phyloP scores from a whole-genome alignment of 1,140 invertebrate genomes.

The Formica exsecta region DNA sequence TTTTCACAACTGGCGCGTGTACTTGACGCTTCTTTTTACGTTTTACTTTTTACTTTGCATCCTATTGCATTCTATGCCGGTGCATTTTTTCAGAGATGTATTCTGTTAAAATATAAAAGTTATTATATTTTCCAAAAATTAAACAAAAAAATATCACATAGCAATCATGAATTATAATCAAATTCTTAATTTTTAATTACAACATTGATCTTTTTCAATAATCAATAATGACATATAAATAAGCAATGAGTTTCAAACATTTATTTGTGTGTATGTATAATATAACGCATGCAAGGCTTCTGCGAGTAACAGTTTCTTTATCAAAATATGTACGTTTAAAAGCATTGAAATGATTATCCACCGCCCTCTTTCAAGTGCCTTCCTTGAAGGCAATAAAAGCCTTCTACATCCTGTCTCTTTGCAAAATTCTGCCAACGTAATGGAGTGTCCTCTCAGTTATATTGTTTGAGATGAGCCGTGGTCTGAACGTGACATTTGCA shows the following conservation, averaged over 20 bases:
- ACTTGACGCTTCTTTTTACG: neutral
- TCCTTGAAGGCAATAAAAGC: slow-evolving; percentile 55
- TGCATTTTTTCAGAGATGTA: slow-evolving; percentile 45
- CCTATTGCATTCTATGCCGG: slow-evolving; percentile 52
- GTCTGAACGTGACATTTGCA: slow-evolving; percentile 66
- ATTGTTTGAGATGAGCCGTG: slow-evolving; percentile 45
- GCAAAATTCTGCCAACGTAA: slow-evolving; percentile 52
- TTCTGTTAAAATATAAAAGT: neutral
- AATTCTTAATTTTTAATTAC: slow-evolving; percentile 1
- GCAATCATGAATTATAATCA: neutral
- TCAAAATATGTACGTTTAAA: slow-evolving; percentile 44
- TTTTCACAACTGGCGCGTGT: no score
- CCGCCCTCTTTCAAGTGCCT: slow-evolving; percentile 41
- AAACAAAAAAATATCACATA: neutral
- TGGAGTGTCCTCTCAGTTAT: slow-evolving; percentile 61
- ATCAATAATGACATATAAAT: neutral
- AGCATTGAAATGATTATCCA: slow-evolving; percentile 58
- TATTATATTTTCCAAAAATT: neutral
- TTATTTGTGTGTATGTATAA: neutral
- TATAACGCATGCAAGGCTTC: neutral
- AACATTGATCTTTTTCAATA: neutral
- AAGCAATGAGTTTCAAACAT: neutral
- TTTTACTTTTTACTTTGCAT: slow-evolving; percentile 29
- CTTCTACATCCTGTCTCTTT: slow-evolving; percentile 15
- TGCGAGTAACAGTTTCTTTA: slow-evolving; percentile 23